These are phyloP conservation scores for Linnaemya vulpina DNA, from an alignment of 2,888 invertebrate species.

Conservation along the genomic window DNA sequence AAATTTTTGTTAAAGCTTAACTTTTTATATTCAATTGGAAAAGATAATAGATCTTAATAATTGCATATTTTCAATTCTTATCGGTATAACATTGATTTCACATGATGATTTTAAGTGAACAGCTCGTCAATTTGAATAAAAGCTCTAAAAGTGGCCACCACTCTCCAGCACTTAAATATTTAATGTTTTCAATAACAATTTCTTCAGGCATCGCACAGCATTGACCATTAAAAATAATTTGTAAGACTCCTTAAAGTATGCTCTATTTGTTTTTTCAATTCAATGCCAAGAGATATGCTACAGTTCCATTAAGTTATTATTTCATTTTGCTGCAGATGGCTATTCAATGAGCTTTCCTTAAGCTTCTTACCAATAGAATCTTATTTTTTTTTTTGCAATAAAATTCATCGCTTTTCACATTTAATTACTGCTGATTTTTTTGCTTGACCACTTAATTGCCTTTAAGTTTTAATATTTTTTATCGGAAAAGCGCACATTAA, in stretches of 20 bases:
- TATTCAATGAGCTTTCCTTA: neutral
- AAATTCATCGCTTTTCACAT: constrained; percentile 15
- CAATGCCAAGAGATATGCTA: constrained; percentile 1
- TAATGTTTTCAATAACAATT: no score
- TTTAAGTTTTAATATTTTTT: constrained; percentile 16
- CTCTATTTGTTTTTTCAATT: neutral
- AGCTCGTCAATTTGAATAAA: no score
- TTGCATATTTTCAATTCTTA: no score
- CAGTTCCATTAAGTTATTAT: neutral
- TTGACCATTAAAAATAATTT: no score
- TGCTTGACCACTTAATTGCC: constrained; percentile 29
- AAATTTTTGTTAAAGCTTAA: no score
- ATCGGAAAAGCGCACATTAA: constrained; percentile 18
- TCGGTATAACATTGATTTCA: no score
- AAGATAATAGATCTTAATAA: no score
- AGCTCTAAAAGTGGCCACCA: no score
- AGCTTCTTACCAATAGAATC: neutral
- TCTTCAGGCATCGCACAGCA: neutral
- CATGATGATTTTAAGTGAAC: no score
- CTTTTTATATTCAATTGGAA: no score
- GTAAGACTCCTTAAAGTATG: neutral
- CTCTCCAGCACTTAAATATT: no score
- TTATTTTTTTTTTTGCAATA: neutral
- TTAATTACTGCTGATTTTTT: constrained; percentile 8
- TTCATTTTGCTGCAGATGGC: neutral